Base-by-base conservation (phyloP, 2,113 vertebrate genomes). In the Nothoprocta pentlandii region DNA sequence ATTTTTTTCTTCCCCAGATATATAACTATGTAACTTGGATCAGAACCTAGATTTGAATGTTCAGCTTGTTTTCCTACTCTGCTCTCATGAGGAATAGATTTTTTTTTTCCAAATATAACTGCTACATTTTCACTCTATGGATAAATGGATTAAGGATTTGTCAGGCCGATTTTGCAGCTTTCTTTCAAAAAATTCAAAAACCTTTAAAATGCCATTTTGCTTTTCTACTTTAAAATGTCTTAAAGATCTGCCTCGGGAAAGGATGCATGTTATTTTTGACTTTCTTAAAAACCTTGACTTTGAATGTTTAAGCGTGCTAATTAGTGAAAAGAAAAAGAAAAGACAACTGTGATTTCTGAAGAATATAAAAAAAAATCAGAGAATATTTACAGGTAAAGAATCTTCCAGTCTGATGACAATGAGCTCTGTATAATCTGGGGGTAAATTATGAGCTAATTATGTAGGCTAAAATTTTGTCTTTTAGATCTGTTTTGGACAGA, bases 141-240 rank as follows among this genome's bases (percentile, higher is more conserved):
- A 63, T 89, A 94, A 95, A 95, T 74, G 53, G 87, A 75, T 86
- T 85, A 87, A 88, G 80, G 64, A 92, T 87, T 93, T 95, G 58
- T 95, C 83, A 95, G 75, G 42, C 44, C 47, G 93, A 67, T 92
- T 95, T 87, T 95, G 36, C 44, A 86, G 78, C 59, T 93, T 95
- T 34, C 63, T 91, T 92, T 92, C 75, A 93, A 91, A 64, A 96
- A 93, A 92, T 73, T 90, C 58, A 58, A 78, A 87, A 93, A 94
- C 61, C 80, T 91, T 93, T 88, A 93, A 91, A 92, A 93, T 94
- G 49, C 66, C 81, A 59, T 71, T 41, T 62, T 83, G 75, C 85
- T 94, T 94, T 96, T 93, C 82, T 74, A 61, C 44, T 64, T 87
- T 53, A 80, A 95, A 93, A 90, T 39, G 46, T 77, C 46, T 76